phyloP scores from a whole-genome alignment of 1,140 invertebrate species.

The Elymnias hypermnestra region DNA sequence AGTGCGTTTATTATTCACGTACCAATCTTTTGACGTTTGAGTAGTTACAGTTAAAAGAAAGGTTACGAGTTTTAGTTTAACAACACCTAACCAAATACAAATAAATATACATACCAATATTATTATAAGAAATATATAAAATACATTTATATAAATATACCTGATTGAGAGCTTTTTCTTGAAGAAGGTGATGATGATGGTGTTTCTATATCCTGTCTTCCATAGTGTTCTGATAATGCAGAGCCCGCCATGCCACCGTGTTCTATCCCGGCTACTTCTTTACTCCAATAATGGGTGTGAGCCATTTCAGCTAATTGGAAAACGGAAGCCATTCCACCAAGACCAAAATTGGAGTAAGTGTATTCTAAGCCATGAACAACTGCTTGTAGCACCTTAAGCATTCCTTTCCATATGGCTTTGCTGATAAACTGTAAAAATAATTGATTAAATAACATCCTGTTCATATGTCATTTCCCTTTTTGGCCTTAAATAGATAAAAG shows the following conservation, averaged over 20 bases:
- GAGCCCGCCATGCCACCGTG: slow-evolving; percentile 73
- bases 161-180: slow-evolving; percentile 69
- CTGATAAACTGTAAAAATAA: slow-evolving; percentile 84
- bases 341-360: slow-evolving; percentile 94
- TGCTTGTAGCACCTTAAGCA: slow-evolving; percentile 93
- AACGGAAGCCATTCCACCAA: slow-evolving; percentile 97
- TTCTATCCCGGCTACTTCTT: slow-evolving; percentile 82
- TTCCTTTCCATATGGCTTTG: slow-evolving; percentile 96
- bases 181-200: slow-evolving; percentile 65
- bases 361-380: slow-evolving; percentile 93
- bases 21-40: no score
- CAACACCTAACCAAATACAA: no score
- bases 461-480: no score
- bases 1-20: no score
- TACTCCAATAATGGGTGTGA: slow-evolving; percentile 98
- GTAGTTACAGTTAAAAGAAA: no score
- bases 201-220: slow-evolving; percentile 49
- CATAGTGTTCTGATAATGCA: slow-evolving; percentile 38
- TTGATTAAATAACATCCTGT: no score
- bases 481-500: no score
- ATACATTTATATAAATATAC: no score
- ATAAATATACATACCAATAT: no score
- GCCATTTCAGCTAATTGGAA: slow-evolving; percentile 98
- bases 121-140: no score
- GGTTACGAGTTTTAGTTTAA: no score